phyloP scores from a whole-genome alignment of 2,888 invertebrate species.

The Eupithecia pulchellata region DNA sequence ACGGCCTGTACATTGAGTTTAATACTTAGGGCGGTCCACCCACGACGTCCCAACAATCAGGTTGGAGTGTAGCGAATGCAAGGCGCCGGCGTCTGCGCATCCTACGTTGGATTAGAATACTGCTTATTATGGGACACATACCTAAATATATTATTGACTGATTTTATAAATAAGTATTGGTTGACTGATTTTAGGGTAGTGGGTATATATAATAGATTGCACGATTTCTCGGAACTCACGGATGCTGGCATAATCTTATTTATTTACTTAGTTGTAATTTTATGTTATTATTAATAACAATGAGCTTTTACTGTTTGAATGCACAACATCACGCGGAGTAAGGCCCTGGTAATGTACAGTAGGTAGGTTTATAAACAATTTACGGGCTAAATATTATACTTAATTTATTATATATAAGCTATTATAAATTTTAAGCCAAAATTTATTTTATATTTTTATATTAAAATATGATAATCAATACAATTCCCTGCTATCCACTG shows the following conservation, averaged over 20 bases:
- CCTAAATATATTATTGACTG: too few species aligned
- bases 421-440: too few species aligned
- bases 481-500: neutral
- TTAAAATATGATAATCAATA: too few species aligned
- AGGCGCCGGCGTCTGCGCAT: constrained; percentile 57
- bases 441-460: too few species aligned
- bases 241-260: neutral
- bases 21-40: constrained; percentile 36
- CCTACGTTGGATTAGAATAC: constrained; percentile 42
- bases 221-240: neutral
- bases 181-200: neutral
- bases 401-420: too few species aligned
- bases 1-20: constrained; percentile 7
- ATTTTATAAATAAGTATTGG: too few species aligned
- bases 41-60: constrained; percentile 54
- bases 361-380: too few species aligned
- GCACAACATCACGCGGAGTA: too few species aligned
- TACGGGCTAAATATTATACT: too few species aligned
- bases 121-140: neutral
- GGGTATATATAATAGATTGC: too few species aligned
- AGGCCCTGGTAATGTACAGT: too few species aligned
- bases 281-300: neutral
- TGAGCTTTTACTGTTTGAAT: too few species aligned
- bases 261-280: neutral
- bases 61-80: constrained; percentile 65